Base-by-base conservation (phyloP, 1,140 invertebrate genomes). In the Oppia nitens region DNA sequence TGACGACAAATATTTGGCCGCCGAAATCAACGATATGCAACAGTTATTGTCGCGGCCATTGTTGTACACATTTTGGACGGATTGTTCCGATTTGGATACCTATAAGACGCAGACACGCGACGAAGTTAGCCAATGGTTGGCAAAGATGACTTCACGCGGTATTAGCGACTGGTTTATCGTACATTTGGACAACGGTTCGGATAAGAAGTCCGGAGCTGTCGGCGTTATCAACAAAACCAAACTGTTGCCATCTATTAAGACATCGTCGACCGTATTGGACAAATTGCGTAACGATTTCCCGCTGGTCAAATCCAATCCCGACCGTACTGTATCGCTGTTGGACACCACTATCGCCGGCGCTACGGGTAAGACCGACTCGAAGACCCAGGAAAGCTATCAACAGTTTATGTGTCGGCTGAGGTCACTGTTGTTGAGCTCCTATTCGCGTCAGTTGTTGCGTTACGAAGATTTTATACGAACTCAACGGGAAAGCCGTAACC, bases 381-480 rank as follows among this genome's bases (percentile, higher is more conserved):
- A 40, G 17, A 17, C 32, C 32, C 6, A 6, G 6, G 32, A 40
- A 68, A 90, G 88, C 51, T 94, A 90, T 83, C 77, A 86, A 63
- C 80, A 81, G 48, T 76, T 96, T 62, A 78, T 96, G 20, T 77
- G 79, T 28, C 80, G 88, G 63, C 78, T 95, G 60, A 74, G 91
- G 21, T 80, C 85, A 66, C 78, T 95, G 54, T 76, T 95, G 61
- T 75, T 97, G 32, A 77, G 83, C 47, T 84, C 89, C 14, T 95
- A 92, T 72, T 90, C 88, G 66, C 82, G 83, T 69, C 67, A 71
- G 47, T 60, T 75, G 20, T 61, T 64, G 55, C 83, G 81, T 64
- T 91, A 93, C 75, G 90, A 95, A 74, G 89, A 95, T 67, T 76
- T 85, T 62, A 88, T 96, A 76, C 77, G 92, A 65, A 82, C 83